Conservation (phyloP, 1,140 invertebrate species). For the Vollenhovia emeryi region DNA sequence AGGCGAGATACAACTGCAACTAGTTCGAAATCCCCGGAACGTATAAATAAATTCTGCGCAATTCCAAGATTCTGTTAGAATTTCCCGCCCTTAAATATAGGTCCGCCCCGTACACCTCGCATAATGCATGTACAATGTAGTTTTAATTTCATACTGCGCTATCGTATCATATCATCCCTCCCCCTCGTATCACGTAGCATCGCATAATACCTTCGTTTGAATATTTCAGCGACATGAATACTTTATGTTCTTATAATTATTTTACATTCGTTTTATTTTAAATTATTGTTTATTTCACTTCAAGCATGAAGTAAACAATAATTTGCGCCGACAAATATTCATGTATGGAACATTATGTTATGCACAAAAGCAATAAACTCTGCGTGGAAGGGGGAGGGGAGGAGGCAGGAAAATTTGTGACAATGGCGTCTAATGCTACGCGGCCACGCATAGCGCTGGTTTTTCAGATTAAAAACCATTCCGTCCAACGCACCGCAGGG, state of each 20-base stretch:
- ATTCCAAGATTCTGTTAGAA: background rate
- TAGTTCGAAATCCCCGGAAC: background rate
- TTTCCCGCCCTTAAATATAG: background rate
- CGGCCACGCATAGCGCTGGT: too few relatives aligned
- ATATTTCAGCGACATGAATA: slow-evolving; percentile 30
- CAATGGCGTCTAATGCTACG: background rate
- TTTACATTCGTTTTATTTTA: slow-evolving; percentile 5
- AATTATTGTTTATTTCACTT: too few relatives aligned
- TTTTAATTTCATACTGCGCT: slow-evolving; percentile 39
- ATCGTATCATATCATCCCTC: background rate
- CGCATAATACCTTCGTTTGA: background rate
- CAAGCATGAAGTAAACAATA: background rate
- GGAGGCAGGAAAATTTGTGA: background rate
- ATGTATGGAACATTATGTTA: background rate
- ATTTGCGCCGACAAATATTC: background rate
- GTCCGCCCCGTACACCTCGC: background rate
- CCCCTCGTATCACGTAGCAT: background rate
- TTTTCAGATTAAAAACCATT: background rate
- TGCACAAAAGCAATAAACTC: background rate
- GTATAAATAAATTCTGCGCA: background rate
- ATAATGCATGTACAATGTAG: slow-evolving; percentile 22
- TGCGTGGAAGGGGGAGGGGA: background rate
- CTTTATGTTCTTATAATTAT: slow-evolving; percentile 30
- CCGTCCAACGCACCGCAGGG: background rate
- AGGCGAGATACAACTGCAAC: background rate